Conservation (phyloP, 2,888 invertebrate species). For the Platerodrilus igneus region DNA sequence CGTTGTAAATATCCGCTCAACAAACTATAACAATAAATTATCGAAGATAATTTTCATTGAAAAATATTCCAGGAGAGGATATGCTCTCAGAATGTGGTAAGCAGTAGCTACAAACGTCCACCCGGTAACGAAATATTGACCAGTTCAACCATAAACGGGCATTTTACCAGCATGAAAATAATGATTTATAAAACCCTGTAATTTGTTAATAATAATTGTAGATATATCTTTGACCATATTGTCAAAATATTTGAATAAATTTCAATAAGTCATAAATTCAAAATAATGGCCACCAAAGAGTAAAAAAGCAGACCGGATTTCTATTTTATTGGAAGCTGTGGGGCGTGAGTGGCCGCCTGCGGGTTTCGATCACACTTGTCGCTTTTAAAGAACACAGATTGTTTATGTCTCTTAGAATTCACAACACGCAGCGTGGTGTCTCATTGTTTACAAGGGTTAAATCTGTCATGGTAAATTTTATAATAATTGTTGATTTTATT, state of each 20-base stretch:
- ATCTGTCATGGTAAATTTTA: too few relatives aligned
- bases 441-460: too few relatives aligned
- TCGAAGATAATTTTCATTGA: slow-evolving; percentile 19
- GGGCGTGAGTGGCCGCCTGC: slow-evolving; percentile 40
- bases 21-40: slow-evolving; percentile 11
- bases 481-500: too few relatives aligned
- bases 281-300: slow-evolving; percentile 37
- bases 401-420: slow-evolving; percentile 28
- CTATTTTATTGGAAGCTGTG: slow-evolving; percentile 43
- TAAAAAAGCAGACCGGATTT: slow-evolving; percentile 40
- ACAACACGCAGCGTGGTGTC: slow-evolving; percentile 18
- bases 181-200: slow-evolving; percentile 38
- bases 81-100: slow-evolving; percentile 22
- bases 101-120: slow-evolving; percentile 40
- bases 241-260: slow-evolving; percentile 45
- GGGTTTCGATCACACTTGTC: slow-evolving; percentile 43
- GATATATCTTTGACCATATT: slow-evolving; percentile 32
- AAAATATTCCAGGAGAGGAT: slow-evolving; percentile 14
- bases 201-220: slow-evolving; percentile 39
- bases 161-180: slow-evolving; percentile 41
- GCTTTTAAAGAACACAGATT: slow-evolving; percentile 41
- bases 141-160: slow-evolving; percentile 41
- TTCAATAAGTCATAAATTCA: slow-evolving; percentile 44
- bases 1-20: too few relatives aligned
- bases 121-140: slow-evolving; percentile 39